Conservation (phyloP, 92 coral and sea anemone species). For the Muricea muricata region DNA sequence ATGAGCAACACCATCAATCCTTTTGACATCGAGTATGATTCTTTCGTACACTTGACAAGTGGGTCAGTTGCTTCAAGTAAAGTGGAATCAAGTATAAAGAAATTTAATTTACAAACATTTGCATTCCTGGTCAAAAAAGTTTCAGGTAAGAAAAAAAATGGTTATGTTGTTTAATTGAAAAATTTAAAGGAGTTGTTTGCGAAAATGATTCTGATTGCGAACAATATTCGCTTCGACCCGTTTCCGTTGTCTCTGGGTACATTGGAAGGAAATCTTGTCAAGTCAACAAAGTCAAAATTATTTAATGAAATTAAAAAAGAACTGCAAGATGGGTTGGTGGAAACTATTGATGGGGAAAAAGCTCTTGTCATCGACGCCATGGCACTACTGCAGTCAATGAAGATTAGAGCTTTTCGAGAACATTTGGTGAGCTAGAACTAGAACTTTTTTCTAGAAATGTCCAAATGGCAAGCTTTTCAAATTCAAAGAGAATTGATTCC, state of each 20-base stretch:
- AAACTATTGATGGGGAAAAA: background rate
- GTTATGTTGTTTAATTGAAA: background rate
- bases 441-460: background rate
- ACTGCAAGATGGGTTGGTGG: background rate
- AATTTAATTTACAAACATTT: slow-evolving; percentile 1
- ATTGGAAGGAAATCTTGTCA: slow-evolving; percentile 71
- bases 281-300: slow-evolving; percentile 68
- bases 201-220: slow-evolving; percentile 47
- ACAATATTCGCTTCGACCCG: slow-evolving; percentile 68
- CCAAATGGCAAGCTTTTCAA: background rate
- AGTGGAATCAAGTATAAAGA: slow-evolving; percentile 7
- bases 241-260: slow-evolving; percentile 73
- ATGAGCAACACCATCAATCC: background rate
- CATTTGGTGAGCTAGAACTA: slow-evolving; percentile 20
- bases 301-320: too few species aligned
- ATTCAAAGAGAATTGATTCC: background rate
- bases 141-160: background rate
- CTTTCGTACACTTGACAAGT: background rate
- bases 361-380: slow-evolving; percentile 14
- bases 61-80: background rate
- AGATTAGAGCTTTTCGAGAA: too few species aligned
- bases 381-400: slow-evolving; percentile 14
- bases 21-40: background rate
- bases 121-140: background rate
- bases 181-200: slow-evolving; percentile 11